Evolutionary conservation across 1,140 invertebrate species (phyloP), one percentile per base, ranked within the genome.

Genomic region (Sweltsa coloradensis): DNA sequence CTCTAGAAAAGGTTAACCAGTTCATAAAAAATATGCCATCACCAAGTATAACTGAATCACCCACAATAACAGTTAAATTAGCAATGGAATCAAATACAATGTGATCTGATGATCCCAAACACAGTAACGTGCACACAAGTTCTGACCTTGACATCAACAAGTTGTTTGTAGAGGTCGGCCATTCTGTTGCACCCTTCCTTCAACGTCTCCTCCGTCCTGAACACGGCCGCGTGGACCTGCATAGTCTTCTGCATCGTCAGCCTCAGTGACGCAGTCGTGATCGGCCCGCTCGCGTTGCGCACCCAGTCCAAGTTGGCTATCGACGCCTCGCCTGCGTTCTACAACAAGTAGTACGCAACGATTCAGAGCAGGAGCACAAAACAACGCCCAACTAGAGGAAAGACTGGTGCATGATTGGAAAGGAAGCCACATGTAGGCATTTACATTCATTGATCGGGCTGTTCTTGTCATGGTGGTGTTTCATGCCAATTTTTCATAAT

Each of bases 181-280:
- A 83, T 70, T 55, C 75, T 73, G n/a, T 68, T 65, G 53, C 76
- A 76, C 57, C 93, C 94, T 69, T 92, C 85, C 65, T 89, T 67
- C 1, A 97, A 73, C 2, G 82, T 79, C 50, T 85, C 82, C 21
- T 87, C 93, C 51, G 89, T 91, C 54, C 96, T 72, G 73, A 99
- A 99, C 1, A 99, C 97, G 46, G 94, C 93, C 0, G 96, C 96
- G 70, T 99, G 85, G 23, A 73, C 80, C 69, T 99, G 97, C 95
- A 99, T 99, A 24, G 81, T 83, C 67, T 93, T 97, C 68, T 99
- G 97, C 91, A 99, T 92, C 45, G 78, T 78, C 36, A 97, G 69
- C 51, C 97, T 77, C 43, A 99, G 72, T 34, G 91, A 83, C 9
- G 96, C 89, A 0, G 93, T 97, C 2, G 79, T 62, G 19, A 85